Conservation (phyloP, 2,797 vertebrate genomes). For the Protonibea diacanthus region DNA sequence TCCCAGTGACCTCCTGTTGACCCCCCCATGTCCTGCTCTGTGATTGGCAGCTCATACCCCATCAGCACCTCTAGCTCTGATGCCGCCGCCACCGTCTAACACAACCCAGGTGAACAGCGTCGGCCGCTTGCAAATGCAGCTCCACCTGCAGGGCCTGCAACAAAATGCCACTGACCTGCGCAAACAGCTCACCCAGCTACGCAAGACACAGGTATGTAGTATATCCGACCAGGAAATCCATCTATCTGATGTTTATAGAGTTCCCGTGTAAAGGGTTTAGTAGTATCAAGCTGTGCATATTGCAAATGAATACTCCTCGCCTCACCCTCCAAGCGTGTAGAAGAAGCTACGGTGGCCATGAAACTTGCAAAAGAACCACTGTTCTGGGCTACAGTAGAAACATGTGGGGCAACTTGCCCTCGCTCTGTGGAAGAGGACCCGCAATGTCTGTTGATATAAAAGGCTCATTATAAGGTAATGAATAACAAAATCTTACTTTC, state of each 20-base stretch:
- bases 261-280: no score
- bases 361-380: no score
- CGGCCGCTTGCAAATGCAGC: slow-evolving; percentile 94
- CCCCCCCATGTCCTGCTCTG: slow-evolving; percentile 66
- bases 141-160: slow-evolving; percentile 95
- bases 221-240: background rate
- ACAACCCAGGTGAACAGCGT: slow-evolving; percentile 86
- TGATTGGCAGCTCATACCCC: slow-evolving; percentile 88
- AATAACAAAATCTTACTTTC: no score
- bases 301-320: no score
- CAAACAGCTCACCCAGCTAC: slow-evolving; percentile 93
- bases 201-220: slow-evolving; percentile 92
- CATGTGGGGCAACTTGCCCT: no score
- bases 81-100: slow-evolving; percentile 89
- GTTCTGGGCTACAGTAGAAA: no score
- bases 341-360: no score
- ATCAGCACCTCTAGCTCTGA: slow-evolving; percentile 89
- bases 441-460: no score
- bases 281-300: no score
- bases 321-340: no score
- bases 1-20: slow-evolving; percentile 52
- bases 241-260: background rate
- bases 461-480: no score
- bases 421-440: no score
- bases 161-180: slow-evolving; percentile 95